Base-by-base conservation (phyloP, 2,888 invertebrate species). In the Heteropelma amictum region DNA sequence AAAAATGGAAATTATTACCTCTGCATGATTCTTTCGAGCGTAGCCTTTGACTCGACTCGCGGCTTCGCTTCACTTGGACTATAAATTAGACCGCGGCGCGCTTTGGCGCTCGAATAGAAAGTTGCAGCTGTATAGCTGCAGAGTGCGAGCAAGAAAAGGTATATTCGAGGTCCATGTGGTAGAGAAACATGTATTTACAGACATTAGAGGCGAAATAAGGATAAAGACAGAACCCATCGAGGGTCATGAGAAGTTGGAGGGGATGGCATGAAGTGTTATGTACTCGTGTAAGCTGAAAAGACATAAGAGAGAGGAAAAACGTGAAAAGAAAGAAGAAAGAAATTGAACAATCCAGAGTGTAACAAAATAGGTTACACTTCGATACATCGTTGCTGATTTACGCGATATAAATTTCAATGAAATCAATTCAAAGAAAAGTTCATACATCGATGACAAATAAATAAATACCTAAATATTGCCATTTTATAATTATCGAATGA, bases 21-120 rank as follows among this genome's bases (percentile, higher is more conserved):
- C 38, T 38, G 38, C 14, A 23, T 38, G 38, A 56, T 38, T 56
- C 54, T 17, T 35, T 38, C 23, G 38, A 56, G 54, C 54, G 38
- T 56, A 38, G 42, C 17, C 38, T 56, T 21, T 14, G 26, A n/a
- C n/a, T n/a, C n/a, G n/a, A n/a, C n/a, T n/a, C 61, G 33, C 53
- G 71, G 49, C 75, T 61, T 51, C 49, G 73, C 64, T 79, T 65
- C 58, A 60, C 76, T 72, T 49, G 65, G 51, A 82, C 79, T 77
- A 83, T 83, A 84, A 84, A 83, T 84, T 83, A 83, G 80, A 83
- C 77, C 79, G 77, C 77, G 53, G 68, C 72, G 75, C 47, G 64
- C 67, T 49, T 61, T 60, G 63, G 74, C 58, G 72, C 74, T 72
- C 79, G 83, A 84, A 83, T 84, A 84, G 84, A 84, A 84, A 84